Percentiles rank a stretch among this genome's conserved stretches.
These are phyloP conservation scores for Phyllostomus hastatus DNA, from an alignment of 2,113 vertebrate species.

Conservation along the genomic window DNA sequence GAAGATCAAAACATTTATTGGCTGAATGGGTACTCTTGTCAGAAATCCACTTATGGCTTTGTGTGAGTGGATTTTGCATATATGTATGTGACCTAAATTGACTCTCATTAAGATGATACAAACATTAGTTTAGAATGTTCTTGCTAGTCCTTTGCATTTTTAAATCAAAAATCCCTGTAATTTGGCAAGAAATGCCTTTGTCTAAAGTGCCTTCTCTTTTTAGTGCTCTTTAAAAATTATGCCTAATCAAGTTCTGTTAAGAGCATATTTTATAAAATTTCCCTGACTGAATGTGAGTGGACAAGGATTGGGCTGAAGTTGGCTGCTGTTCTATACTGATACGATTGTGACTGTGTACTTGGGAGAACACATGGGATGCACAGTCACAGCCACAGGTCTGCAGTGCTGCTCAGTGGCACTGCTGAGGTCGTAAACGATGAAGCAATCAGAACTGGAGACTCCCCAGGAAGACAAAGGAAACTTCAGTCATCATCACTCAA, in stretches of 20 bases:
- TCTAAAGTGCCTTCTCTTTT: slow-evolving; percentile 31
- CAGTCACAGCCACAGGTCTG: neutral
- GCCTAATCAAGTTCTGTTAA: slow-evolving; percentile 29
- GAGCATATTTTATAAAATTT: slow-evolving; percentile 53
- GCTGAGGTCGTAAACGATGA: neutral
- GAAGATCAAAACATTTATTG: neutral
- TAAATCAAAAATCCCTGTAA: neutral
- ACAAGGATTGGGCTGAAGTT: slow-evolving; percentile 10
- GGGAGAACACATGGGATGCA: neutral
- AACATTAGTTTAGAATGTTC: neutral
- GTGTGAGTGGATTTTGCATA: neutral
- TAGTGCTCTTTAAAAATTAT: slow-evolving; percentile 25
- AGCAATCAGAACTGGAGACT: neutral
- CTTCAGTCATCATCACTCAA: slow-evolving; percentile 63
- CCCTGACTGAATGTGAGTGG: slow-evolving; percentile 31
- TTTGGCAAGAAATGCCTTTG: neutral
- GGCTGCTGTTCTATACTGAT: slow-evolving; percentile 48
- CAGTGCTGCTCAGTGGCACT: neutral
- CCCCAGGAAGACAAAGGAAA: neutral
- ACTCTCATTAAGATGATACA: neutral
- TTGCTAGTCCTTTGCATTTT: neutral
- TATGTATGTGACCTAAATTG: neutral
- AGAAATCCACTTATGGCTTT: neutral
- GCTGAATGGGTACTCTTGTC: neutral
- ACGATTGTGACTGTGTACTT: neutral